Conservation (phyloP, 2,113 vertebrate species). For the Aegithalos caudatus region DNA sequence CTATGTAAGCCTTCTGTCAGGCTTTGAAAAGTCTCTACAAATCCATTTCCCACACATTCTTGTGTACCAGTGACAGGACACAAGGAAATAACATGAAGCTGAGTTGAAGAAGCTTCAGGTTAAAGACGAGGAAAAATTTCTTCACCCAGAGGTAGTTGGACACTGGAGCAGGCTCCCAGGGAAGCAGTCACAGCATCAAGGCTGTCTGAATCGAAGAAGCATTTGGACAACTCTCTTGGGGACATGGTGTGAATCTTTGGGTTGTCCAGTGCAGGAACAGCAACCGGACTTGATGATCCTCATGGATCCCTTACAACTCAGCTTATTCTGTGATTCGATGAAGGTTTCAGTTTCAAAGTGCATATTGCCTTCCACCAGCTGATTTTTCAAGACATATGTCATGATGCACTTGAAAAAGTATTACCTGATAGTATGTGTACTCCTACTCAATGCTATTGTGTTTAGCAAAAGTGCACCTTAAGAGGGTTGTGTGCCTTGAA, state of each 20-base stretch:
- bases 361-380: not conserved
- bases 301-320: not conserved
- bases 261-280: not conserved
- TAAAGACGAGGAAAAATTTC: not conserved
- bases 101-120: not conserved
- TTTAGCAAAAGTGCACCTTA: not conserved
- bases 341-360: not conserved
- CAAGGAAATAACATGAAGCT: not conserved
- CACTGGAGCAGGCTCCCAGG: not conserved
- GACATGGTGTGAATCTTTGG: not conserved
- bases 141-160: not conserved
- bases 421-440: not conserved
- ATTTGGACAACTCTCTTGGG: not conserved
- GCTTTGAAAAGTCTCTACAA: not conserved
- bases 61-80: not conserved
- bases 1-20: not conserved
- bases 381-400: not conserved
- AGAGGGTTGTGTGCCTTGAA: not conserved
- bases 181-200: not conserved
- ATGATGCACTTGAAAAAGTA: not conserved
- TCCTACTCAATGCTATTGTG: not conserved
- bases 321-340: not conserved
- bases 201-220: not conserved
- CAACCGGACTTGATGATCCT: not conserved
- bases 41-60: not conserved